phyloP scores from a whole-genome alignment of 1,140 invertebrate species.

The Pseudomyrmex flavicornis region DNA sequence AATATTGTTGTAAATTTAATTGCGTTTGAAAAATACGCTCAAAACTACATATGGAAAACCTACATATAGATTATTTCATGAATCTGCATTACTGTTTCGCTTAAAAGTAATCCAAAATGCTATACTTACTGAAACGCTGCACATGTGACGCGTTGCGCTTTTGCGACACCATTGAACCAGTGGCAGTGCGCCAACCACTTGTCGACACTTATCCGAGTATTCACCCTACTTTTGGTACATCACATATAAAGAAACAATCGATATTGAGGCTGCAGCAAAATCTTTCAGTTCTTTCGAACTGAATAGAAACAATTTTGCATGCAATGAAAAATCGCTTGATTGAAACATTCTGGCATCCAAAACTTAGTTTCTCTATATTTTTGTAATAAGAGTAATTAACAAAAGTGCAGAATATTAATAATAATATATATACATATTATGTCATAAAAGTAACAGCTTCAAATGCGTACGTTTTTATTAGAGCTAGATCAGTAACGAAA shows the following conservation, averaged over 20 bases:
- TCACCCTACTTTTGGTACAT: constrained; percentile 63
- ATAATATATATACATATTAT: neutral
- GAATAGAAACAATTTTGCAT: neutral
- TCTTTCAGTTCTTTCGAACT: neutral
- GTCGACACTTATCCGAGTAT: constrained; percentile 69
- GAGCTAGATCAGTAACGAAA: neutral
- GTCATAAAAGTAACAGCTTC: neutral
- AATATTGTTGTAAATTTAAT: constrained; percentile 15
- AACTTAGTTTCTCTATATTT: too few relatives aligned
- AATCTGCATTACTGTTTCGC: neutral
- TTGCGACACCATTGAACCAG: constrained; percentile 46
- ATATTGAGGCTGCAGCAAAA: constrained; percentile 30
- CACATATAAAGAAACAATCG: constrained; percentile 45
- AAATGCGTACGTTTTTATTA: neutral
- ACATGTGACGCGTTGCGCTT: constrained; percentile 38
- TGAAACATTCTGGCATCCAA: too few relatives aligned
- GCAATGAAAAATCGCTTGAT: neutral
- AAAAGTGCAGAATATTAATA: too few relatives aligned
- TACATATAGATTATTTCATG: neutral
- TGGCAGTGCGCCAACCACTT: constrained; percentile 78
- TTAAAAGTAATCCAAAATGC: neutral
- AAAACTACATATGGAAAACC: neutral
- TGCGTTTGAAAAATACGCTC: neutral
- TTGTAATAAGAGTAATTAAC: too few relatives aligned
- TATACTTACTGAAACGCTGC: neutral